Base-by-base conservation (phyloP, 2,113 vertebrate species). In the Pandion haliaetus region DNA sequence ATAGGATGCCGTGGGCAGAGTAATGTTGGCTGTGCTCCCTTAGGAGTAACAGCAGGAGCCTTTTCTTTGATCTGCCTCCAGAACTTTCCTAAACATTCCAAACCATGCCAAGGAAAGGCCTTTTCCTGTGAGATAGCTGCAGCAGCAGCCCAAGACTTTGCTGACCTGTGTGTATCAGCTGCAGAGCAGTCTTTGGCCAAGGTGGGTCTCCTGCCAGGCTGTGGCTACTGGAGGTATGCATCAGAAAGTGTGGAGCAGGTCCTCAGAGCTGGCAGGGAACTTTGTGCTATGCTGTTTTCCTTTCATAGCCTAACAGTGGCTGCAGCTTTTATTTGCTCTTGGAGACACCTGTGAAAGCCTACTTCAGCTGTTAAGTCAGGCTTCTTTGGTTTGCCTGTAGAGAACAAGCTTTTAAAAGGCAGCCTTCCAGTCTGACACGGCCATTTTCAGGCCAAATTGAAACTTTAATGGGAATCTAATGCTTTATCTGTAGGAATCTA, bases 401-500 rank as follows among this genome's bases (percentile, higher is more conserved):
- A 92, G 57, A 95, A 81, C n/a, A 10, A 85, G 81, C 79, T 65
- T 80, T 91, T 38, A 54, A 90, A 84, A 88, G 79, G 74, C 78
- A 94, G 23, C 70, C n/a, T 91, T 84, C 69, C 81, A 19, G 58
- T 16, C 42, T 58, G 45, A 19, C 18, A 2, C 15, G 55, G 54
- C 84, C 50, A 31, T 91, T 90, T 92, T 42, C 73, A 90, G 74
- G 31, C 86, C 62, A 79, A 57, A 80, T 77, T 66, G 55, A 52
- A 86, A 66, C 42, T 86, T 85, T n/a, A 66, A 67, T 86, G 47
- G 72, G 11, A 80, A 38, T 34, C 23, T 61, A 74, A 94, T 55
- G 84, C 79, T 88, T 88, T 78, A 23, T 86, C 86, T 95, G 5
- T 90, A 86, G 95, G 92, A 90, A 91, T 94, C 95, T 54, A 2